Evolutionary conservation across 1,140 invertebrate genomes (phyloP).

Genomic region (Leptopilina clavipes): DNA sequence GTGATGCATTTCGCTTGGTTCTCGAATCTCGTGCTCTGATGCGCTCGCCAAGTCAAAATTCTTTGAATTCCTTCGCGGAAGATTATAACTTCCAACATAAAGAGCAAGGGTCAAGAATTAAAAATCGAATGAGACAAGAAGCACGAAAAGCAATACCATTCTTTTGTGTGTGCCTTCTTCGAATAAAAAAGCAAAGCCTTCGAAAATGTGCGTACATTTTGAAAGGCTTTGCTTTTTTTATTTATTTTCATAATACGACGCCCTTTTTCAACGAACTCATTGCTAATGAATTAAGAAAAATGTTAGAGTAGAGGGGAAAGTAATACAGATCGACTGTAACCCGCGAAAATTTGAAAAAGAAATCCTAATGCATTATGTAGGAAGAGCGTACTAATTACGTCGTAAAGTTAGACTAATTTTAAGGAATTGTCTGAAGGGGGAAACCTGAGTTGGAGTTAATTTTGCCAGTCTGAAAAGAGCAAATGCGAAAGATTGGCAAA

Average conservation of each 20-base stretch:
- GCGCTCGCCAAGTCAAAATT: neutral
- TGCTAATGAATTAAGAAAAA: too few species aligned
- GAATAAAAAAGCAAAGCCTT: too few species aligned
- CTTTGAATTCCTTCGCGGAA: neutral
- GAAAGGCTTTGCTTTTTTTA: too few species aligned
- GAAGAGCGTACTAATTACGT: neutral
- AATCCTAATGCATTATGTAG: neutral
- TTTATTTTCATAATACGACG: too few species aligned
- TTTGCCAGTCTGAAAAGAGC: constrained; percentile 59
- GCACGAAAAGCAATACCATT: neutral
- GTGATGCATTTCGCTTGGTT: neutral
- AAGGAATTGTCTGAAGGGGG: constrained; percentile 29
- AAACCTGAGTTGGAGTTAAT: constrained; percentile 60
- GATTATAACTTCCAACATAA: neutral
- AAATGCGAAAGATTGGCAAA: constrained; percentile 63
- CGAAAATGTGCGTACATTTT: too few species aligned
- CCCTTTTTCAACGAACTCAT: too few species aligned
- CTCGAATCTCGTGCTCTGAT: neutral
- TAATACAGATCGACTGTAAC: too few species aligned
- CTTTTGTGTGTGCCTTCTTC: neutral
- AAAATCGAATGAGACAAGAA: neutral
- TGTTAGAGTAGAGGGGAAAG: too few species aligned
- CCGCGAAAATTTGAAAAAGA: too few species aligned
- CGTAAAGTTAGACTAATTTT: constrained; percentile 39
- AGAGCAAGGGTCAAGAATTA: constrained; percentile 9